Evolutionary conservation across 2,797 vertebrate genomes (phyloP).

Genomic region (Peromyscus nudipes): DNA sequence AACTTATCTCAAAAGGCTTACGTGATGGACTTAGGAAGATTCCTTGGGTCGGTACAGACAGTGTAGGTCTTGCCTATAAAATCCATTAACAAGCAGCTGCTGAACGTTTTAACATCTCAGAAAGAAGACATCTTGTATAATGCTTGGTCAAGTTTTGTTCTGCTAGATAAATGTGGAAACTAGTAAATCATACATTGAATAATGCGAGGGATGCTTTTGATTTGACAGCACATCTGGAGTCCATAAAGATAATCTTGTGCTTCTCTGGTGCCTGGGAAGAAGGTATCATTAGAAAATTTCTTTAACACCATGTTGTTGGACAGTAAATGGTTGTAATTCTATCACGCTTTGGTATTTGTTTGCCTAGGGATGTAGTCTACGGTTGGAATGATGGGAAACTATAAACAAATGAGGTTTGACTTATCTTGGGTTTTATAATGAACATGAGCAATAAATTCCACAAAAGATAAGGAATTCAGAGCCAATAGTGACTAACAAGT

Average conservation of each 20-base stretch:
- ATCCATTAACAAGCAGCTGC: background rate
- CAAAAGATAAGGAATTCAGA: conserved; percentile 28
- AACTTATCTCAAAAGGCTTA: background rate
- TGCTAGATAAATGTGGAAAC: conserved; percentile 36
- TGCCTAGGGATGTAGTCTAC: background rate
- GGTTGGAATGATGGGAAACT: background rate
- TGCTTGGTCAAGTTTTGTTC: conserved; percentile 21
- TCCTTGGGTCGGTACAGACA: background rate
- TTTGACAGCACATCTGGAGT: conserved; percentile 70
- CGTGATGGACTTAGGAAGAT: background rate
- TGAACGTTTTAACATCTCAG: conserved; percentile 20
- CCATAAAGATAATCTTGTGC: conserved; percentile 70
- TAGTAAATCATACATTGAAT: background rate
- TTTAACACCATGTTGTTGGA: conserved; percentile 16
- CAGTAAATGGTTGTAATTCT: background rate
- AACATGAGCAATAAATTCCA: background rate
- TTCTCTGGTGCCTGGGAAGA: conserved; percentile 20
- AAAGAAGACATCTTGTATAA: background rate
- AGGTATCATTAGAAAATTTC: conserved; percentile 1
- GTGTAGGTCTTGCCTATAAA: background rate
- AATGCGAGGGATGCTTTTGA: conserved; percentile 31
- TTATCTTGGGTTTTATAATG: conserved; percentile 44
- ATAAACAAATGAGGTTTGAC: conserved; percentile 13
- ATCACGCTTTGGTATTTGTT: background rate
- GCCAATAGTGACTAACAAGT: background rate